Evolutionary conservation across 2,888 invertebrate species (phyloP).

Genomic region (Hololepta plana): DNA sequence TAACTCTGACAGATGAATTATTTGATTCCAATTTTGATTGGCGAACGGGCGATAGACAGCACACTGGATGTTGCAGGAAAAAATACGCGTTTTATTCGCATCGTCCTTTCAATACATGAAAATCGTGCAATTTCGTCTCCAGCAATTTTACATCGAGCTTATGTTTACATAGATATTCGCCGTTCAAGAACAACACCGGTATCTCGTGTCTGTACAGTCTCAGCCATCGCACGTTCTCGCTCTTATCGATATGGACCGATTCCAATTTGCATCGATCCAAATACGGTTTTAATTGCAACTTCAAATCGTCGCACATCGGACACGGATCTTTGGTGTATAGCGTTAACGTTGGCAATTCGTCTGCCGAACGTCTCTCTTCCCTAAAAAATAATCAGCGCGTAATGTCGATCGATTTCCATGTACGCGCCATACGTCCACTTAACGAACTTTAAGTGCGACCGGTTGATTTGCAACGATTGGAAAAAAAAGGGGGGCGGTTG

Average conservation of each 20-base stretch:
- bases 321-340: conserved; percentile 72
- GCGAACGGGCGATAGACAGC: too few species aligned
- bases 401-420: too few species aligned
- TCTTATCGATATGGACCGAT: conserved; percentile 57
- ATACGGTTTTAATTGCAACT: conserved; percentile 39
- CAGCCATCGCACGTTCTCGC: conserved; percentile 53
- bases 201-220: conserved; percentile 67
- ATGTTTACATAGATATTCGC: conserved; percentile 64
- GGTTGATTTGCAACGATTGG: too few species aligned
- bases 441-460: too few species aligned
- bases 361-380: conserved; percentile 21
- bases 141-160: conserved; percentile 40
- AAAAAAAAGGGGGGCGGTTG: too few species aligned
- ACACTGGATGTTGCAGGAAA: too few species aligned
- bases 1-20: too few species aligned
- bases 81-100: too few species aligned
- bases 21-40: too few species aligned
- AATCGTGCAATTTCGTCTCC: conserved; percentile 31
- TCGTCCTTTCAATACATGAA: too few species aligned
- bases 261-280: conserved; percentile 45
- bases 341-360: conserved; percentile 43
- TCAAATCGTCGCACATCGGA: conserved; percentile 62
- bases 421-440: too few species aligned
- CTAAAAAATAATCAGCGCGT: too few species aligned
- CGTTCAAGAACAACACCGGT: conserved; percentile 74